Base-by-base conservation (phyloP, 2,113 vertebrate species). In the Steatornis caripensis region DNA sequence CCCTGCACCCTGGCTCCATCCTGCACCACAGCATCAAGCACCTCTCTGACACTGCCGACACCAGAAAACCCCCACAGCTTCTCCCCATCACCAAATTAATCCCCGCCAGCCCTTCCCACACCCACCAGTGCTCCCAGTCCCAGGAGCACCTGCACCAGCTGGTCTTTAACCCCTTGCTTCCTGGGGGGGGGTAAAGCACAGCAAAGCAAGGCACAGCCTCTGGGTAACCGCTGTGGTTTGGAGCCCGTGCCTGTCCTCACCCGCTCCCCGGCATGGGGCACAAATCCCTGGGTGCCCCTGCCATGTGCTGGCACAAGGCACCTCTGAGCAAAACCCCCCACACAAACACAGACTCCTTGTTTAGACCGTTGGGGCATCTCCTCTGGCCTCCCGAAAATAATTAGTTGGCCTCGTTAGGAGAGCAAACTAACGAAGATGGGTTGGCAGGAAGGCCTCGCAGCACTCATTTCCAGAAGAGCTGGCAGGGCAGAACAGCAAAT, bases 281-380 rank as follows among this genome's bases (percentile, higher is more conserved):
- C 14, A 72, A 81, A 70, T 43, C 41, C 37, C 53, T 0, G 69
- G 60, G 83, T 88, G 60, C 71, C 53, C 60, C 64, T 34, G 5
- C 21, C 37, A 5, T 54, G 57, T 2, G 75, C 80, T 95, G 95
- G 75, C 83, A 90, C 72, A 65, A 32, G 61, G 70, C 61, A 79
- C 37, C 82, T 65, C 85, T 1, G 10, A 62, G 22, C 66, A 62
- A 75, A 84, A 6, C 43, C 58, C 79, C 32, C 85, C 8, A 27
- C 26, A 60, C 89, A 71, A 81, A 95, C 95, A 93, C 90, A 95
- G 94, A 65, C 84, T 48, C 84, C 84, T 97, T 96, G 91, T 95
- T 95, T 0, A 4, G 41, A 36, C 68, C 12, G 4, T 68, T n/a
- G 51, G 66, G 77, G 66, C 90, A 77, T 69, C 90, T 61, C 48